Evolutionary conservation across 2,888 invertebrate genomes (phyloP), one percentile per base, ranked within the genome.

Genomic region (Lordiphosa fenestrarum): DNA sequence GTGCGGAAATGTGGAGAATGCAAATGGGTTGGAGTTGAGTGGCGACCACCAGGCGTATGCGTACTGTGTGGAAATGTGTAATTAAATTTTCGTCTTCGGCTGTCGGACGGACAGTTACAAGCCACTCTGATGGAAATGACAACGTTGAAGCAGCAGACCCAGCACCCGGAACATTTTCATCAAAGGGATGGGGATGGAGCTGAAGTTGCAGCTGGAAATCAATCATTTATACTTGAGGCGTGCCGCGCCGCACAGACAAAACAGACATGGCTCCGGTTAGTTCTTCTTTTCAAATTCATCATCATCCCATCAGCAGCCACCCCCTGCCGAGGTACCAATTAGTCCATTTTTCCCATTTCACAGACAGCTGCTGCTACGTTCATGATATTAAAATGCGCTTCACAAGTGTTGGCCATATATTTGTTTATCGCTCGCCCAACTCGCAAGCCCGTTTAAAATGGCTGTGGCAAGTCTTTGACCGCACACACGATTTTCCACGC

Each of bases 331-430:
- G 63, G 63, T 63, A 63, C 6, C 36, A 15, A 19, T 51, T 57
- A 51, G 57, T 57, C 63, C 50, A 30, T 44, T 25, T 54, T 21
- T n/a, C 6, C 30, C 21, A 36, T 30, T 10, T 19, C 12, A 30
- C 38, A n/a, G 6, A 9, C 41, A 33, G 21, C 40, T 46, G 33
- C 30, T 46, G 33, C 30, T 56, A 50, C 67, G 71, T 74, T 77
- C 74, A 73, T 75, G 77, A 81, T 75, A 73, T 77, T 71, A 69
- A 77, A 77, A 75, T 77, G 69, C 62, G 65, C 49, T 58, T 66
- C 83, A 67, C 68, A 82, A 82, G 78, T 67, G 72, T 65, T 77
- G 84, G 52, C 66, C 69, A 71, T 66, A 75, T 77, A 77, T 80
- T 83, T 75, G 63, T 65, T 75, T 82, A 73, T 73, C 63, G 76